Conservation (phyloP, 2,888 invertebrate species). For the Glaucopsyche alexis region DNA sequence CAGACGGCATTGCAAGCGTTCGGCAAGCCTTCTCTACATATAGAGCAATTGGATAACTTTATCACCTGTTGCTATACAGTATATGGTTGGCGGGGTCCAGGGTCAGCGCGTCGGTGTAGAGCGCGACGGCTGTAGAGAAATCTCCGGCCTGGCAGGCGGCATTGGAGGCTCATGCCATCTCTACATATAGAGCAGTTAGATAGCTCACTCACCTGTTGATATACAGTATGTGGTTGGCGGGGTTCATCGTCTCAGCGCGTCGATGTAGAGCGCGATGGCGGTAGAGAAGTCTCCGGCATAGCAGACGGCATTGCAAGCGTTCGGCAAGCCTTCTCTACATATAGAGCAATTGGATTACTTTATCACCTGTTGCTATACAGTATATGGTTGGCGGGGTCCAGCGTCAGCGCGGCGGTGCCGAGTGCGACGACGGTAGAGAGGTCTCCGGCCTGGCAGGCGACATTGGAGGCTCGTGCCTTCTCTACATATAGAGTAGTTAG, state of each 20-base stretch:
- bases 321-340: constrained; percentile 96
- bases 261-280: constrained; percentile 96
- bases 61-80: constrained; percentile 91
- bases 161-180: constrained; percentile 93
- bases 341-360: constrained; percentile 84
- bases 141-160: constrained; percentile 94
- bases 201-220: constrained; percentile 86
- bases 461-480: constrained; percentile 92
- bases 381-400: constrained; percentile 95
- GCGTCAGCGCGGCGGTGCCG: constrained; percentile 95
- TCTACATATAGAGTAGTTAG: constrained; percentile 81
- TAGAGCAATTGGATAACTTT: no score
- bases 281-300: constrained; percentile 95
- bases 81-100: constrained; percentile 95
- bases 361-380: constrained; percentile 92
- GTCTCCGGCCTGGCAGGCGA: constrained; percentile 94
- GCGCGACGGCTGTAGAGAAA: constrained; percentile 92
- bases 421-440: constrained; percentile 93
- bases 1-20: constrained; percentile 93
- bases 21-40: constrained; percentile 97
- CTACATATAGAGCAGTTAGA: constrained; percentile 81
- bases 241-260: constrained; percentile 94
- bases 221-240: constrained; percentile 94
- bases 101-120: constrained; percentile 96
- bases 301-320: constrained; percentile 92